Evolutionary conservation across 2,113 vertebrate genomes (phyloP).

Genomic region (Perccottus glenii): DNA sequence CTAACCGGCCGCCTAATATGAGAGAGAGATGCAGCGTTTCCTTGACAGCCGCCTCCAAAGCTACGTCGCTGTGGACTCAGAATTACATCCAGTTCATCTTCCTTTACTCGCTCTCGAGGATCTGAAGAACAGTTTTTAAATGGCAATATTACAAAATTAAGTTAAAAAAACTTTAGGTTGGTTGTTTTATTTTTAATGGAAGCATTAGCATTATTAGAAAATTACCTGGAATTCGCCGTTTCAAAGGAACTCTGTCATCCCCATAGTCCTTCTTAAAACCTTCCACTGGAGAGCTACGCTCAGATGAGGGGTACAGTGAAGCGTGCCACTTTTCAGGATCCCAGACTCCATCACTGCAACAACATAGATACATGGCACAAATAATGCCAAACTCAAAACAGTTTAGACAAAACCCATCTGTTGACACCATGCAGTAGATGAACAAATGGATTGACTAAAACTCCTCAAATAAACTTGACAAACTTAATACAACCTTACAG

Average conservation of each 20-base stretch:
- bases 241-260: conserved; percentile 87
- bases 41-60: conserved; percentile 95
- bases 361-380: background rate
- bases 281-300: conserved; percentile 89
- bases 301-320: conserved; percentile 92
- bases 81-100: conserved; percentile 95
- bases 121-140: conserved; percentile 75
- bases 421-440: background rate
- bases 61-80: conserved; percentile 96
- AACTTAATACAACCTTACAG: too few relatives aligned
- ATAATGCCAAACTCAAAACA: conserved; percentile 2
- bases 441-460: too few relatives aligned
- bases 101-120: conserved; percentile 93
- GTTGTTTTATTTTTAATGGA: background rate
- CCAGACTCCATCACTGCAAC: conserved; percentile 93
- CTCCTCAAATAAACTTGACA: too few relatives aligned
- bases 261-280: conserved; percentile 90
- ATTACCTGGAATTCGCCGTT: conserved; percentile 92
- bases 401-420: too few relatives aligned
- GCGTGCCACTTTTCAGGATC: conserved; percentile 99
- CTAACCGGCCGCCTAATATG: conserved; percentile 86
- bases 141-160: background rate
- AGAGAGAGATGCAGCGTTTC: conserved; percentile 75
- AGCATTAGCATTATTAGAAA: background rate
- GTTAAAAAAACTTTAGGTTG: background rate